A percentile compares a stretch with the other conserved stretches of the same genome.
These are phyloP conservation scores for Hirtodrosophila histrioides DNA, from an alignment of 2,888 invertebrate species.

Conservation along the genomic window DNA sequence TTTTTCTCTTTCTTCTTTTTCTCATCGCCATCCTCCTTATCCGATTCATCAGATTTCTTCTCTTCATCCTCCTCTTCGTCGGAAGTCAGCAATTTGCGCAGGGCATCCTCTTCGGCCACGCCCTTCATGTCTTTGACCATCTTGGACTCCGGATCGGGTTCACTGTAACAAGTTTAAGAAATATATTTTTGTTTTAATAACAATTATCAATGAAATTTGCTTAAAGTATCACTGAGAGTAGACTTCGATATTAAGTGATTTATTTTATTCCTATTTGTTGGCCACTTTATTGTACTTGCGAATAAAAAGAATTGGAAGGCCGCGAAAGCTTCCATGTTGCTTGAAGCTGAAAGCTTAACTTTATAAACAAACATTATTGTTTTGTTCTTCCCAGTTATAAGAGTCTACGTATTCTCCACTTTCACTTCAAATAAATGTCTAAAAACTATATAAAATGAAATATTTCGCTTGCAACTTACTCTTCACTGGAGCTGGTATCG, in stretches of 20 bases:
- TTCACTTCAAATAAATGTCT: no score
- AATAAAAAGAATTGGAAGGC: no score
- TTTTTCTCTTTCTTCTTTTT: conserved; percentile 88
- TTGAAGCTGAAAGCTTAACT: no score
- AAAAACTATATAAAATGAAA: neutral
- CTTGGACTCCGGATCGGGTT: conserved; percentile 90
- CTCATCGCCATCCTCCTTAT: conserved; percentile 89
- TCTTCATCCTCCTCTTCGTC: conserved; percentile 94
- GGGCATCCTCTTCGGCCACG: conserved; percentile 95
- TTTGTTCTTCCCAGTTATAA: no score
- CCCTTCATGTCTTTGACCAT: conserved; percentile 92
- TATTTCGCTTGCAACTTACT: conserved; percentile 83
- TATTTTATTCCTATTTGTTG: no score
- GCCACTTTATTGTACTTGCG: no score
- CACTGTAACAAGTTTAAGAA: conserved; percentile 82
- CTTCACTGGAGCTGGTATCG: conserved; percentile 93
- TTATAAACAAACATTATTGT: no score
- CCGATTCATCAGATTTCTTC: conserved; percentile 90
- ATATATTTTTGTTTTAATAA: neutral
- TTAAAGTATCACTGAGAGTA: no score
- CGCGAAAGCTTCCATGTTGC: no score
- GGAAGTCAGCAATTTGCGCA: conserved; percentile 93
- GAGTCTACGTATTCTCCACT: no score
- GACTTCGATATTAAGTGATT: no score
- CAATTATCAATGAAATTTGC: no score